phyloP scores from a whole-genome alignment of 2,888 invertebrate species.

The Pandemis cinnamomeana region DNA sequence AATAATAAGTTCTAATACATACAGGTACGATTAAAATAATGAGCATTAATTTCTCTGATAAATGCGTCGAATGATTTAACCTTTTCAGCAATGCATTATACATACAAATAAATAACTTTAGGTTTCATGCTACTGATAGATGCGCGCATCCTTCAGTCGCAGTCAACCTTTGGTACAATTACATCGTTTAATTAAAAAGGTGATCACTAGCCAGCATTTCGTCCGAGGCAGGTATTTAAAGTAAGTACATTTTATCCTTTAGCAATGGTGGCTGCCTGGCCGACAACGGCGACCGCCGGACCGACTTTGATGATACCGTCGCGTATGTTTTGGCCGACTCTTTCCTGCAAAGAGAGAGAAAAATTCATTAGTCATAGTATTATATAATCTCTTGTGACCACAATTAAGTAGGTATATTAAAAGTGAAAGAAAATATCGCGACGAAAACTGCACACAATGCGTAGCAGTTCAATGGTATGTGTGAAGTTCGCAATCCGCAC shows the following conservation, averaged over 20 bases:
- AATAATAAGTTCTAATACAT: background rate
- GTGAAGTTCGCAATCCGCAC: no score
- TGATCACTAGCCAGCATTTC: background rate
- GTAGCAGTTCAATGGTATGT: no score
- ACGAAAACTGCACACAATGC: no score
- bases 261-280: constrained; percentile 57
- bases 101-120: no score
- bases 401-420: no score
- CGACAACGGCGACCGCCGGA: constrained; percentile 62
- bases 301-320: constrained; percentile 65
- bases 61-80: background rate
- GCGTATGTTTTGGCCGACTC: constrained; percentile 61
- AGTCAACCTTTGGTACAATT: no score
- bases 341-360: constrained; percentile 58
- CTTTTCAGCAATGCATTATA: background rate
- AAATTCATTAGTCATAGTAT: background rate
- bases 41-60: background rate
- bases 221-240: background rate
- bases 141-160: no score
- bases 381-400: no score
- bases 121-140: no score
- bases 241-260: constrained; percentile 44
- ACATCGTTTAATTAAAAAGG: background rate
- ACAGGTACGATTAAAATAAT: background rate
- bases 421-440: no score